Evolutionary conservation across 1,140 invertebrate species (phyloP).

Genomic region (Mactra quadrangularis): DNA sequence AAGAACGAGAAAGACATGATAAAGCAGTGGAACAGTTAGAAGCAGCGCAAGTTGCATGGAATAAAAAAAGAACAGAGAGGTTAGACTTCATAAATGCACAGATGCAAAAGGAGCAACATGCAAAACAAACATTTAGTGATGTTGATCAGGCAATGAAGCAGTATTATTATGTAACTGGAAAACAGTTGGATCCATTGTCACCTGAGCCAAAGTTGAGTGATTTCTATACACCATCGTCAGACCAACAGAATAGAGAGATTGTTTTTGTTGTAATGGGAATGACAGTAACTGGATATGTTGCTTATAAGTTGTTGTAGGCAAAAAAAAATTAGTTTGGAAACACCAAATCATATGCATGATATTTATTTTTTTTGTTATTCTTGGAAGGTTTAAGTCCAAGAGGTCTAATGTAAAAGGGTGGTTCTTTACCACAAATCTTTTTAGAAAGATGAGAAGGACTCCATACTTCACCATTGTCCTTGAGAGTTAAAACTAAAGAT

Average conservation of each 20-base stretch:
- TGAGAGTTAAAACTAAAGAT: background rate
- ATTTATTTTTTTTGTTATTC: slow-evolving; percentile 20
- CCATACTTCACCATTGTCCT: background rate
- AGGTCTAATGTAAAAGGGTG: slow-evolving; percentile 11
- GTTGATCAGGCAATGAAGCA: slow-evolving; percentile 47
- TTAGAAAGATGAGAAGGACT: slow-evolving; percentile 3
- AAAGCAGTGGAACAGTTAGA: slow-evolving; percentile 52
- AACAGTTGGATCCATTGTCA: background rate
- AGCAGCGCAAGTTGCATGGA: slow-evolving; percentile 43
- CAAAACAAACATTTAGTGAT: slow-evolving; percentile 36
- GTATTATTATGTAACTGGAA: slow-evolving; percentile 15
- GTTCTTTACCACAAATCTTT: background rate
- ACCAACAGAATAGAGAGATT: slow-evolving; percentile 40
- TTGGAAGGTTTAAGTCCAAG: background rate
- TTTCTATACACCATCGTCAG: slow-evolving; percentile 48
- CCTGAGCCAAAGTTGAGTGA: slow-evolving; percentile 41
- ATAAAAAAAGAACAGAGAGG: too few species aligned
- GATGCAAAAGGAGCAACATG: slow-evolving; percentile 44
- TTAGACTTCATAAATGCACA: slow-evolving; percentile 49
- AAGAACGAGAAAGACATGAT: slow-evolving; percentile 42
- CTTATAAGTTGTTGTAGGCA: slow-evolving; percentile 25
- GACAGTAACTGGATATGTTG: slow-evolving; percentile 23
- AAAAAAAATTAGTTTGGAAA: slow-evolving; percentile 11
- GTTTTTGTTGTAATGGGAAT: slow-evolving; percentile 40
- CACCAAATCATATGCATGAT: slow-evolving; percentile 13